Conservation (phyloP, 2,113 vertebrate species). For the Euleptes europaea region DNA sequence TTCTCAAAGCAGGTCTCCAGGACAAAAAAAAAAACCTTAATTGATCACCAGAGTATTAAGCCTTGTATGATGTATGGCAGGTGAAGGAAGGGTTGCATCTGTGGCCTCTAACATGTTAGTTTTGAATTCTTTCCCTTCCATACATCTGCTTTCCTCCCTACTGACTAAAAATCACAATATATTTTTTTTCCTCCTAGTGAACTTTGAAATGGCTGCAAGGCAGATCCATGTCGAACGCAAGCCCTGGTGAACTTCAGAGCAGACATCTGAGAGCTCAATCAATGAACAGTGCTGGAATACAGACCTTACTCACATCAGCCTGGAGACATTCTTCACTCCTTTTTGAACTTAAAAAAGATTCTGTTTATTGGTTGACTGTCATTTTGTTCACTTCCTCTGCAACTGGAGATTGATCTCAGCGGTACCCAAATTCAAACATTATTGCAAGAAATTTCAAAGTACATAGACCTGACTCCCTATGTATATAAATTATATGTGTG, state of each 20-base stretch:
- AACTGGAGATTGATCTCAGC: background rate
- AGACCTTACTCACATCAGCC: background rate
- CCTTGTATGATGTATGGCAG: background rate
- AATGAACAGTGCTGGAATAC: background rate
- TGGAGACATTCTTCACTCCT: background rate
- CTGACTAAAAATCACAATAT: background rate
- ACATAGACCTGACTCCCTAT: background rate
- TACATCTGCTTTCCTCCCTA: background rate
- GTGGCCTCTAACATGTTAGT: background rate
- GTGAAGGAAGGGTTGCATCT: background rate
- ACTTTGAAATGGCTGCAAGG: constrained; percentile 12
- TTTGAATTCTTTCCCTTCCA: background rate
- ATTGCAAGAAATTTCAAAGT: constrained; percentile 2
- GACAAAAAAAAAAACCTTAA: background rate
- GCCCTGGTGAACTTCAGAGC: background rate
- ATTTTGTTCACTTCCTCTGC: constrained; percentile 13
- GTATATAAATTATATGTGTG: background rate
- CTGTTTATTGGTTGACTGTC: background rate
- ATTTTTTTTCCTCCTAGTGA: background rate
- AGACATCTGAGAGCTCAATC: background rate
- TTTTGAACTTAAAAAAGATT: constrained; percentile 26
- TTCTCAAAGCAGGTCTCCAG: background rate
- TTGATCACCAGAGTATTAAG: background rate
- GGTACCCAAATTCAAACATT: constrained; percentile 12
- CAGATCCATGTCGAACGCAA: background rate